Evolutionary conservation across 2,888 invertebrate species (phyloP).

Genomic region (Eupeodes latifasciatus): DNA sequence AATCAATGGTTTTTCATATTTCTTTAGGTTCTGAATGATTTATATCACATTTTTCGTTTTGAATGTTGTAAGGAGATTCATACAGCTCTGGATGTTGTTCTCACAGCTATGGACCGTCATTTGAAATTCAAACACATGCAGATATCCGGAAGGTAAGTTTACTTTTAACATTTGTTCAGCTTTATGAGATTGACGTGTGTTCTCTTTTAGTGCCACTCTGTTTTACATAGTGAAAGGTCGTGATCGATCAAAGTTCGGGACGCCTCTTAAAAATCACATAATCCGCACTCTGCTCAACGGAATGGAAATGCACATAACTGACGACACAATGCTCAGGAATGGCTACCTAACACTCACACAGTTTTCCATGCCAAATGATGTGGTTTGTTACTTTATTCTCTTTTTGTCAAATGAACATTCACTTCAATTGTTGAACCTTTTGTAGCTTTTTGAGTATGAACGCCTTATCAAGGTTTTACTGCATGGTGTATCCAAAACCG

Average conservation of each 20-base stretch:
- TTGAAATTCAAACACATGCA: conserved; percentile 94
- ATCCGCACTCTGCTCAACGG: conserved; percentile 93
- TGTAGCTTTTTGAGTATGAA: conserved; percentile 94
- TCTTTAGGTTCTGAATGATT: conserved; percentile 92
- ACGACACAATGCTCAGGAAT: conserved; percentile 98
- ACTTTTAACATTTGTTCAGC: too few species aligned
- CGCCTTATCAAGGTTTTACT: conserved; percentile 93
- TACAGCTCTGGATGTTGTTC: conserved; percentile 91
- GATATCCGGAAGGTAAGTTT: conserved; percentile 92
- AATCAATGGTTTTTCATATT: neutral
- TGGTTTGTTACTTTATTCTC: conserved; percentile 85
- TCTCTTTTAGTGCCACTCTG: conserved; percentile 91
- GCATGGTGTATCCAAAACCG: conserved; percentile 91
- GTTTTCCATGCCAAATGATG: conserved; percentile 97
- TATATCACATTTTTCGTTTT: conserved; percentile 94
- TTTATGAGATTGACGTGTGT: neutral
- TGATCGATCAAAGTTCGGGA: conserved; percentile 89
- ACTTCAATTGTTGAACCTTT: conserved; percentile 54
- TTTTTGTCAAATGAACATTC: neutral
- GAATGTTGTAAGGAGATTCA: conserved; percentile 91
- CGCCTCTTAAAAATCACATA: conserved; percentile 90
- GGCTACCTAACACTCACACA: conserved; percentile 97
- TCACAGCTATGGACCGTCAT: conserved; percentile 96
- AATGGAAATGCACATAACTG: conserved; percentile 93
- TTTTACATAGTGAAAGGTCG: conserved; percentile 97